These are phyloP conservation scores for Ictalurus punctatus DNA, from an alignment of 2,113 vertebrate genomes.

Conservation along the genomic window DNA sequence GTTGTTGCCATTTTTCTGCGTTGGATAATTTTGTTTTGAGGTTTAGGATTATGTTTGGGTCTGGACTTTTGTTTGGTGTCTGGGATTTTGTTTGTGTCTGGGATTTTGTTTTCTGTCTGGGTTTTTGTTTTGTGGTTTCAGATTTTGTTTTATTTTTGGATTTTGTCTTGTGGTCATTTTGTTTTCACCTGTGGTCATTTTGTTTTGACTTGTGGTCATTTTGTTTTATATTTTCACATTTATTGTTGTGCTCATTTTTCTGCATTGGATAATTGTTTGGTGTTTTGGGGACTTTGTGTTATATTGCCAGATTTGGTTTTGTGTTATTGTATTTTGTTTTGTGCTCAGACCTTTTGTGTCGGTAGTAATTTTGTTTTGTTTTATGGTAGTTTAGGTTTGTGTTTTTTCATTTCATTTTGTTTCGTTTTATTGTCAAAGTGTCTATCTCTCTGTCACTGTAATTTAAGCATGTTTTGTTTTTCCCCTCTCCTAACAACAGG, in stretches of 20 bases:
- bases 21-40: too few relatives aligned
- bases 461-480: background rate
- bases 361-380: background rate
- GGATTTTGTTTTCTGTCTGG: background rate
- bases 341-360: background rate
- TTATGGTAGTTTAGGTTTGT: background rate
- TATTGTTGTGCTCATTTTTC: background rate
- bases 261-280: background rate
- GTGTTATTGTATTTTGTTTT: background rate
- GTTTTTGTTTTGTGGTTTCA: too few relatives aligned
- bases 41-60: background rate
- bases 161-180: too few relatives aligned
- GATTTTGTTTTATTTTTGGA: too few relatives aligned
- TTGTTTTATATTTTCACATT: background rate
- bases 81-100: background rate
- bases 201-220: too few relatives aligned
- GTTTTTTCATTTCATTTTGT: background rate
- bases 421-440: background rate
- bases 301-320: background rate
- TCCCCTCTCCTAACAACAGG: conserved; percentile 19
- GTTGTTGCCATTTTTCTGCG: too few relatives aligned
- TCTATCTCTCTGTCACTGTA: background rate
- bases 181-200: background rate
- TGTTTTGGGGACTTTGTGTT: background rate
- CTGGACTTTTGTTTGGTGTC: background rate